Conservation (phyloP, 2,888 invertebrate species). For the Caenorhabditis imperialis region DNA sequence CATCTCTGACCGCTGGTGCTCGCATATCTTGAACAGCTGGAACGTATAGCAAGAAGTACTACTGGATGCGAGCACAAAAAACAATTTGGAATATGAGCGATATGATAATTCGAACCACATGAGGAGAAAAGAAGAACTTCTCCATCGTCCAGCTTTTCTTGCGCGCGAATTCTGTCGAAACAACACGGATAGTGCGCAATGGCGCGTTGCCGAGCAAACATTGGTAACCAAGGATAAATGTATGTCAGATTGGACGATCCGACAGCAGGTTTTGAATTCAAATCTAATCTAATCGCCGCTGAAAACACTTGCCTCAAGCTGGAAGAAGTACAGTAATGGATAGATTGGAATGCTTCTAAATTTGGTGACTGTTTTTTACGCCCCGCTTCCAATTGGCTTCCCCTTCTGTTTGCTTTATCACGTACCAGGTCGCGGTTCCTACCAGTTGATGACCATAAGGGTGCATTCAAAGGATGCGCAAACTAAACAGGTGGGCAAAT, state of each 20-base stretch:
- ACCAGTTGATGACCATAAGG: conserved; percentile 46
- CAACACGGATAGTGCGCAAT: conserved; percentile 37
- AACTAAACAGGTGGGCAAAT: conserved; percentile 55
- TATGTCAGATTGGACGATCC: conserved; percentile 24
- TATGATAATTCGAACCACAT: conserved; percentile 48
- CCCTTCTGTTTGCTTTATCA: conserved; percentile 51
- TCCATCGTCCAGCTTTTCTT: background rate
- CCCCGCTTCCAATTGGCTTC: conserved; percentile 21
- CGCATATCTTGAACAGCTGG: conserved; percentile 37
- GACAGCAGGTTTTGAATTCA: conserved; percentile 8
- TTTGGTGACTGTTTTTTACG: conserved; percentile 15
- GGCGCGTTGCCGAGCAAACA: conserved; percentile 57
- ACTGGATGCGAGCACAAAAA: conserved; percentile 11
- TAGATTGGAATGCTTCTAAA: background rate
- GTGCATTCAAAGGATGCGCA: conserved; percentile 33
- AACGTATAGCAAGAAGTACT: conserved; percentile 38
- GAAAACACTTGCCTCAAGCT: background rate
- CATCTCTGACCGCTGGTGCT: too few species aligned
- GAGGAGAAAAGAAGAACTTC: conserved; percentile 5
- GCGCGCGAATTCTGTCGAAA: conserved; percentile 33
- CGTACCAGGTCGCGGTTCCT: conserved; percentile 51
- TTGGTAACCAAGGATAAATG: conserved; percentile 40
- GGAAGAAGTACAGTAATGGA: background rate
- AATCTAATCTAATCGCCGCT: background rate
- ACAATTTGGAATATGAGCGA: conserved; percentile 30